Evolutionary conservation across 2,113 vertebrate genomes (phyloP).

Genomic region (Carollia perspicillata): DNA sequence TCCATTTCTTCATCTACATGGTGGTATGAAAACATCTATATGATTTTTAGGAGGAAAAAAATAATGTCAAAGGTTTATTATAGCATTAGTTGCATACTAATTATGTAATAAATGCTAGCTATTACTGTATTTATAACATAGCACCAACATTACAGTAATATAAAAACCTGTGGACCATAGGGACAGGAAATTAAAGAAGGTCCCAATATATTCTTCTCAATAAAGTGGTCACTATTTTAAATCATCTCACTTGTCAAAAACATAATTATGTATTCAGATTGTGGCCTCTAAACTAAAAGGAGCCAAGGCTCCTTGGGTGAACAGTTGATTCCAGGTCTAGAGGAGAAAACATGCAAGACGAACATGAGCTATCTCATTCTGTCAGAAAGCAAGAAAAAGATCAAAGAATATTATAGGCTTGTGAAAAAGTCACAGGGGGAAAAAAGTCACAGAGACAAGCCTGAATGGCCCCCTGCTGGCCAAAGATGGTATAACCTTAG

Average conservation of each 20-base stretch:
- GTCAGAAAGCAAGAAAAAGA: not conserved
- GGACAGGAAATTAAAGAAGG: not conserved
- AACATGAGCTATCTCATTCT: not conserved
- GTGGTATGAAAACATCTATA: not conserved
- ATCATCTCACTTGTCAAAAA: not conserved
- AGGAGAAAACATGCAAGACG: not conserved
- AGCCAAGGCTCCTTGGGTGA: not conserved
- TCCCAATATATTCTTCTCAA: not conserved
- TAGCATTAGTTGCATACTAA: not conserved
- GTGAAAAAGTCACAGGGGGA: not conserved
- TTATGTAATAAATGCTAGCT: not conserved
- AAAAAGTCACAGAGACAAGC: not conserved
- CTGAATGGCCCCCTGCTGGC: not conserved
- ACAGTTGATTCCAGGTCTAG: not conserved
- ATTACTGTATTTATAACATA: not conserved
- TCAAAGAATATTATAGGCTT: not conserved
- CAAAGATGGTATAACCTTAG: not conserved
- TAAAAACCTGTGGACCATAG: not conserved
- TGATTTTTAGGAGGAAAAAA: constrained; percentile 5
- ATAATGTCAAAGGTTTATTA: not conserved
- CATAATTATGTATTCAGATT: not conserved
- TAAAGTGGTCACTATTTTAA: not conserved
- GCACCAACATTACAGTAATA: not conserved
- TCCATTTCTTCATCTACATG: not conserved
- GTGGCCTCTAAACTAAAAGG: not conserved